Evolutionary conservation across 1,140 invertebrate species (phyloP).

Genomic region (Hestina assimilis): DNA sequence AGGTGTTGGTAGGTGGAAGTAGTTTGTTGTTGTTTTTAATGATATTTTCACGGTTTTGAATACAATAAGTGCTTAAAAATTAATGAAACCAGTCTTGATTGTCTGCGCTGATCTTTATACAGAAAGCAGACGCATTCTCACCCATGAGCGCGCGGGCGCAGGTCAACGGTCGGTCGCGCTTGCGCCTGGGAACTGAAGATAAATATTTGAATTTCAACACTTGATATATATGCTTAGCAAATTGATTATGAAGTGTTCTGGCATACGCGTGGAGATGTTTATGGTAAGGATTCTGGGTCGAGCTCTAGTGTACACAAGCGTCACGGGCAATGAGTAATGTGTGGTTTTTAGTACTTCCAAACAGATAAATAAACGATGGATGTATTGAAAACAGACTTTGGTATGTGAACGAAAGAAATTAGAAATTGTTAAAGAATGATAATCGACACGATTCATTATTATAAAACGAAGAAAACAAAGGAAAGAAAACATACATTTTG

Average conservation of each 20-base stretch:
- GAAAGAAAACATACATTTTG: too few species aligned
- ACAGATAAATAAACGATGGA: background rate
- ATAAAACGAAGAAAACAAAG: too few species aligned
- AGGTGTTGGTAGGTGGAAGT: too few species aligned
- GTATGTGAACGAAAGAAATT: too few species aligned
- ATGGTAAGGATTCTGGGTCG: constrained; percentile 48
- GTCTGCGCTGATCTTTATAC: constrained; percentile 25
- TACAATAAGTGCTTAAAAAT: background rate
- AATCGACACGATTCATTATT: too few species aligned
- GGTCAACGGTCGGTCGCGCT: constrained; percentile 69
- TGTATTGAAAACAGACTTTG: background rate
- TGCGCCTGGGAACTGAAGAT: constrained; percentile 70
- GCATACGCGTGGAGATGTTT: constrained; percentile 47
- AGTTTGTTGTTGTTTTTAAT: too few species aligned
- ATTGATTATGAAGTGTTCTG: constrained; percentile 66
- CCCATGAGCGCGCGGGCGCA: constrained; percentile 49
- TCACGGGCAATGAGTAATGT: constrained; percentile 3
- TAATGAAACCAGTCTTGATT: constrained; percentile 17
- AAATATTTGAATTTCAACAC: constrained; percentile 77
- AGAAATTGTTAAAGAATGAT: too few species aligned
- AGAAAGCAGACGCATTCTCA: constrained; percentile 58
- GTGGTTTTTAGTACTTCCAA: constrained; percentile 5
- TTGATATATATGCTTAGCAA: constrained; percentile 75
- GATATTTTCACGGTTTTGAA: too few species aligned
- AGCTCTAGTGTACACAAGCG: constrained; percentile 17